Base-by-base conservation (phyloP, 1,140 invertebrate species). In the Drosophila nebulosa region DNA sequence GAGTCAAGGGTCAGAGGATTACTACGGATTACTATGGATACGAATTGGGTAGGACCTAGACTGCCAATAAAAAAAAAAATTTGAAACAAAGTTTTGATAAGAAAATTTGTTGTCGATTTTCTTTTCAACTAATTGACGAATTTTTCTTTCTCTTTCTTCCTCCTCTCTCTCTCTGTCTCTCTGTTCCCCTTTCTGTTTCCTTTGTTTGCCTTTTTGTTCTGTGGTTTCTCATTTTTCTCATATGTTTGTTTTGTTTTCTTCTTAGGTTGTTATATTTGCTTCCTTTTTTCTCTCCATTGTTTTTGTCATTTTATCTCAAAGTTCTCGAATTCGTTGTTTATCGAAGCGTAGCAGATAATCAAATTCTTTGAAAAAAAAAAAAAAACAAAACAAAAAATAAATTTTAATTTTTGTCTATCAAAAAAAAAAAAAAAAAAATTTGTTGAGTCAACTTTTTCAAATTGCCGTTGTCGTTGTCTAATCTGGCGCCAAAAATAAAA, bases 401-500 rank as follows among this genome's bases (percentile, higher is more conserved):
- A 55, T 30, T 32, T 16, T 55, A 14, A 53, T 53, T 26, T 26
- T 55, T 55, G n/a, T 18, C 52, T 55, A 30, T 30, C 26, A 55
- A 55, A 16, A 6, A 3, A 32, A 30, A 12, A 30, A 4, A 27
- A 27, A 12, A 6, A 16, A 7, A 55, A 55, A 55, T 18, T 32
- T 14, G 52, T 55, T 55, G 52, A 55, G 22, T 30, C 26, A 55
- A 55, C 52, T 55, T 55, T 55, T 55, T 55, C 26, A 55, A 30
- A 55, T 30, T 55, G 52, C 10, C 52, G 26, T 55, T 55, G 52
- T 55, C 52, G 26, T 55, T 55, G 52, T 55, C 52, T 55, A 55
- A 55, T 55, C 52, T 55, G 52, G 52, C 52, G 52, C 52, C 52
- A 55, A 55, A 55, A 55, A 55, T 32, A 55, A 55, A 55, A 55